Evolutionary conservation across 2,888 invertebrate genomes (phyloP), one percentile per base, ranked within the genome.

Genomic region (Nowickia ferox): DNA sequence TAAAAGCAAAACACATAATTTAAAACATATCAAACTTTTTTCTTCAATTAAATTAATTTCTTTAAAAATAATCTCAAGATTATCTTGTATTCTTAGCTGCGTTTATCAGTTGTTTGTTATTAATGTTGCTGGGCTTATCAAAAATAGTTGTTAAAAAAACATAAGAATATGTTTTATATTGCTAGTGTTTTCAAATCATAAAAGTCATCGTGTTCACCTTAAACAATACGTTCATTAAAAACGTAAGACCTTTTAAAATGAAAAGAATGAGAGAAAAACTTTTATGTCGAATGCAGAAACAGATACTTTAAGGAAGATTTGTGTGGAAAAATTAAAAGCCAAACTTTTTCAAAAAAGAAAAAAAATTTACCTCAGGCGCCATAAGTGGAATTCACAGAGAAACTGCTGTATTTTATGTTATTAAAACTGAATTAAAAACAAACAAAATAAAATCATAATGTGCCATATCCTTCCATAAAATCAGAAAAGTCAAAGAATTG

Each of bases 311-410:
- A 42, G 19, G 44, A 44, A 44, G 53, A n/a, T 9, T 19, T 17
- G 9, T 17, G 53, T 19, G 9, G 53, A 17, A 17, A 30, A 30
- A 5, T 53, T 53, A 44, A 44, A 19, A 22, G 9, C 11, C 17
- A 13, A 46, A 11, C 10, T 44, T 46, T n/a, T 30, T 30, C 48
- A 30, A 44, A 4, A n/a, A n/a, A n/a, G n/a, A n/a, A 44, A 44
- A 48, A 65, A 76, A 72, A 46, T 9, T 30, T 30, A 30, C 48
- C 4, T 44, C 57, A 82, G 81, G 81, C 81, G 80, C 84, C 84
- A 81, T 76, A 85, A 74, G 72, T 74, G 72, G 72, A 77, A 72
- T 81, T 69, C 78, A 74, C 78, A 63, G 44, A 65, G 48, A 84
- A 77, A 69, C 57, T 61, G 42, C 59, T 42, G 53, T 63, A 22